Percentiles rank a stretch among this genome's conserved stretches.
Conservation (phyloP, 2,797 vertebrate species). For the Cryptoprocta ferox region DNA sequence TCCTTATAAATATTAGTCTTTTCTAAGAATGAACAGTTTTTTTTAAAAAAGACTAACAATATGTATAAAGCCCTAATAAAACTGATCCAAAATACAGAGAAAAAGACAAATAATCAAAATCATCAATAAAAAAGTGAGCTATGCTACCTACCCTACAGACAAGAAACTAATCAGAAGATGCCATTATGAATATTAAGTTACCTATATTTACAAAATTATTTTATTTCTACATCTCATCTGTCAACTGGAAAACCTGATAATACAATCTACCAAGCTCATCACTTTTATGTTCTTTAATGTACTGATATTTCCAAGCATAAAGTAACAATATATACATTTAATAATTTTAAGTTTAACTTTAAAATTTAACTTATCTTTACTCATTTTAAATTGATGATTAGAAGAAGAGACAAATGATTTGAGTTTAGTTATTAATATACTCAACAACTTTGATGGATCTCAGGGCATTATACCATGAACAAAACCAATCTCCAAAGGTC, state of each 20-base stretch:
- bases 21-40: neutral
- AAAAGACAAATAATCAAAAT: constrained; percentile 35
- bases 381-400: constrained; percentile 17
- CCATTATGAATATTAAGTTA: constrained; percentile 2
- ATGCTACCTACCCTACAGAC: neutral
- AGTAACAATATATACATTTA: neutral
- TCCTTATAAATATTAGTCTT: neutral
- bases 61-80: neutral
- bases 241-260: constrained; percentile 20
- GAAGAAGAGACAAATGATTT: constrained; percentile 21
- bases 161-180: neutral
- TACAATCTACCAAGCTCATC: neutral
- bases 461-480: neutral
- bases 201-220: neutral
- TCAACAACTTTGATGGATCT: neutral
- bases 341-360: constrained; percentile 2
- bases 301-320: constrained; percentile 17
- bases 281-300: neutral
- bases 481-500: constrained; percentile 21
- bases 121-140: neutral
- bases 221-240: neutral
- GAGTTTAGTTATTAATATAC: neutral
- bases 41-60: constrained; percentile 10
- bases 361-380: neutral
- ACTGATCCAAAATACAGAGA: neutral